Evolutionary conservation across 2,797 vertebrate species (phyloP), one percentile per base, ranked within the genome.

Genomic region (Syndactyla subalaris): DNA sequence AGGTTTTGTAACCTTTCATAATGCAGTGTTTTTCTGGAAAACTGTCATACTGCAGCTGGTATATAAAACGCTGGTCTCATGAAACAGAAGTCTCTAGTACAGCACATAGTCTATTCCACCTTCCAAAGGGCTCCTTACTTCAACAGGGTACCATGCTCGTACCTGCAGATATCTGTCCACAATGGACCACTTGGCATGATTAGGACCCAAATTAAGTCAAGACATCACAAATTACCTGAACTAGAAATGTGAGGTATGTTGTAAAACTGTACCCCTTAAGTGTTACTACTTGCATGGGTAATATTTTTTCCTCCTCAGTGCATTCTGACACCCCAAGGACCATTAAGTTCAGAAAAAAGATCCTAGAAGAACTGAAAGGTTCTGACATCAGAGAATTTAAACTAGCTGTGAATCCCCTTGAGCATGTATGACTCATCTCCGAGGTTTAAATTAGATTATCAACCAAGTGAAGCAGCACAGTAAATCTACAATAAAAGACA

Each of bases 371-470:
- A 93, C 91, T 91, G 89, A 80, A 86, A 95, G 86, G 71, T 93
- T 94, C 79, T 95, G 66, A 95, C 94, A 96, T 70, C 63, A 89
- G 77, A 94, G 93, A 96, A 89, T 93, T 95, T 96, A 92, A 94
- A 96, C 75, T 74, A 95, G 74, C 85, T 95, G 86, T 95, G 97
- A 97, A 97, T 96, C 91, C 92, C 91, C 95, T 92, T 94, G 74
- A 97, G 93, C 88, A 92, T 38, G 55, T 90, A 95, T 97, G 95
- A 95, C 89, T 98, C 97, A 97, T 97, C 86, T 95, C 94, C 43
- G 76, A 97, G 93, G 94, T 95, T 96, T 96, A 97, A 97, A 98
- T 98, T 97, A 97, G 97, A 97, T 98, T 97, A 97, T 95, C 94
- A 95, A 83, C 89, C 91, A 89, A 96, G 80, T 96, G 96, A 77